A percentile compares a stretch with the other conserved stretches of the same genome.
phyloP scores from a whole-genome alignment of 2,888 invertebrate genomes.

The Brachynemurus nebulosus region DNA sequence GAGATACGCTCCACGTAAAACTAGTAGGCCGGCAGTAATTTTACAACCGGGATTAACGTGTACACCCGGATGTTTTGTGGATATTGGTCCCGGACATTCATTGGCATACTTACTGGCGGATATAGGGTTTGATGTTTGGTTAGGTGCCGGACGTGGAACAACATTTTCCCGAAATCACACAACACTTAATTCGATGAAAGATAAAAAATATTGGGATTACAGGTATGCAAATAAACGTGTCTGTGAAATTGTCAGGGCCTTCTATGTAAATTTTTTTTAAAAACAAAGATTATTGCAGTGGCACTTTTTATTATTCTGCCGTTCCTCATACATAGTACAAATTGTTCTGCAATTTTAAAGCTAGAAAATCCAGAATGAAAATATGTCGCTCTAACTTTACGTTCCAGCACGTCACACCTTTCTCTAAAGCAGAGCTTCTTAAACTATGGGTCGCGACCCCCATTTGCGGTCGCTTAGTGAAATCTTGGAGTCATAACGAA shows the following conservation, averaged over 20 bases:
- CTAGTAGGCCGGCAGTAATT: constrained; percentile 3
- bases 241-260: background rate
- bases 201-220: constrained; percentile 20
- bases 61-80: background rate
- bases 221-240: constrained; percentile 10
- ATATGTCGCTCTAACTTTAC: too few relatives aligned
- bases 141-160: constrained; percentile 39
- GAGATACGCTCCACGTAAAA: constrained; percentile 9
- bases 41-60: background rate
- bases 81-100: constrained; percentile 6
- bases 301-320: too few relatives aligned
- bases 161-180: constrained; percentile 32
- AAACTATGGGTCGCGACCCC: too few relatives aligned
- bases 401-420: too few relatives aligned
- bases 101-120: constrained; percentile 23
- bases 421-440: too few relatives aligned
- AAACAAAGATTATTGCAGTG: background rate
- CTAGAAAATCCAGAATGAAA: too few relatives aligned
- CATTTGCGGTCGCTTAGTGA: too few relatives aligned
- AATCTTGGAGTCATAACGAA: too few relatives aligned
- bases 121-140: constrained; percentile 30
- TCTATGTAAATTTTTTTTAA: background rate
- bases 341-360: too few relatives aligned
- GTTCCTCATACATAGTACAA: too few relatives aligned
- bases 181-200: constrained; percentile 21